These are phyloP conservation scores for Struthio camelus DNA, from an alignment of 2,113 vertebrate genomes.

Conservation along the genomic window DNA sequence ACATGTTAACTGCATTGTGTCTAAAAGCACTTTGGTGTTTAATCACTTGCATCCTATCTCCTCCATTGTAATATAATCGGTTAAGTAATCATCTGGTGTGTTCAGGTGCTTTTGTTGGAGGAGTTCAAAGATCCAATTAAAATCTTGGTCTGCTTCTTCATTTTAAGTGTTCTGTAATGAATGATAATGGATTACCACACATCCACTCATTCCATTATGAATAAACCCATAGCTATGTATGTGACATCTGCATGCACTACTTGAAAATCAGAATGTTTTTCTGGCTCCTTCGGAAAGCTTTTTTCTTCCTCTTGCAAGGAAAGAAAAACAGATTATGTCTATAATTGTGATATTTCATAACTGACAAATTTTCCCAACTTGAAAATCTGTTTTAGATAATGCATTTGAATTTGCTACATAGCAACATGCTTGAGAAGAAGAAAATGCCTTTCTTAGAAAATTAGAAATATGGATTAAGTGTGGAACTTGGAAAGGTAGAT, in stretches of 20 bases:
- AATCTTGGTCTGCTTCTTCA: neutral
- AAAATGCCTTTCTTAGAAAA: neutral
- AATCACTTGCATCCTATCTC: neutral
- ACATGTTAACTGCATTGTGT: neutral
- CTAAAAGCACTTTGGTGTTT: neutral
- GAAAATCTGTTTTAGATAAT: constrained; percentile 2
- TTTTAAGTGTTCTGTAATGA: neutral
- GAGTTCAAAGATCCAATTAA: neutral
- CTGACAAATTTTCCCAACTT: neutral
- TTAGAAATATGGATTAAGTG: neutral
- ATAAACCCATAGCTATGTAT: neutral
- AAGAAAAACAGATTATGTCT: neutral
- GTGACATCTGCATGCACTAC: neutral
- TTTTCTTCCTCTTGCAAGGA: neutral
- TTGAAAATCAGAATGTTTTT: neutral
- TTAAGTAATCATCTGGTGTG: neutral
- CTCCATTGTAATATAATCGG: neutral
- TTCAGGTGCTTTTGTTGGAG: neutral
- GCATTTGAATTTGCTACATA: constrained; percentile 4
- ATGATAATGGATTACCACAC: neutral
- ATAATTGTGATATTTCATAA: constrained; percentile 13
- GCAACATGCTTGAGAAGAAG: neutral
- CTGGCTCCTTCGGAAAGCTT: neutral
- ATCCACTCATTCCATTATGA: neutral
- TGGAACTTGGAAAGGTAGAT: neutral